phyloP scores from a whole-genome alignment of 2,113 vertebrate species.

The Lathamus discolor region DNA sequence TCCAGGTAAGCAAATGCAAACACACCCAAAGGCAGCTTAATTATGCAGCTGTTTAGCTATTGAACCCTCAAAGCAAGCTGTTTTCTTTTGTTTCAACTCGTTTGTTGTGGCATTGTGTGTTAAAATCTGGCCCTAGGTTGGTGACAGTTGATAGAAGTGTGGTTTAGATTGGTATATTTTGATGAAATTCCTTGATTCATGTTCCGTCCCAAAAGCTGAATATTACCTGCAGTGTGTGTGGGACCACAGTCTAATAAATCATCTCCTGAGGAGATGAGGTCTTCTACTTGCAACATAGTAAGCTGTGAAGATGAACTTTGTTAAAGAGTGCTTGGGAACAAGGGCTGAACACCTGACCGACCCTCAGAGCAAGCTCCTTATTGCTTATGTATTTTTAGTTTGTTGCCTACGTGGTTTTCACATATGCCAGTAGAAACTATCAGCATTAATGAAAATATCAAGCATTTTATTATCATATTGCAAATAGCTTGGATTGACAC shows the following conservation, averaged over 20 bases:
- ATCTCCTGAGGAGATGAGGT: background rate
- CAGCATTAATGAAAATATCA: background rate
- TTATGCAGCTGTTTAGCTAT: fast-evolving
- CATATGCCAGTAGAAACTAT: background rate
- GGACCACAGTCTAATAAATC: background rate
- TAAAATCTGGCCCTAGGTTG: background rate
- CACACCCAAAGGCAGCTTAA: background rate
- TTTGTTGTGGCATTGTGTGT: background rate
- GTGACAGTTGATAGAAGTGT: background rate
- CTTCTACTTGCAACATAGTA: background rate
- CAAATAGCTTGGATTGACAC: background rate
- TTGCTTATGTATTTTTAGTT: background rate
- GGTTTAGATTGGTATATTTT: background rate
- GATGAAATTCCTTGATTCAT: background rate
- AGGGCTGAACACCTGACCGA: no score
- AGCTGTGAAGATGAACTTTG: background rate
- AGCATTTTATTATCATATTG: background rate
- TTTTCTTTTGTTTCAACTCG: background rate
- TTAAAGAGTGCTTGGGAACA: background rate
- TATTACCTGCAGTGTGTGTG: background rate
- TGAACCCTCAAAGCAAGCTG: background rate
- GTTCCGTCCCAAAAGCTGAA: background rate
- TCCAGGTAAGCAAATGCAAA: background rate
- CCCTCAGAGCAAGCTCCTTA: background rate
- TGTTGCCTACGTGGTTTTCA: background rate